A percentile compares a stretch with the other conserved stretches of the same genome.
phyloP scores from a whole-genome alignment of 2,888 invertebrate species.

The Panopea generosa region DNA sequence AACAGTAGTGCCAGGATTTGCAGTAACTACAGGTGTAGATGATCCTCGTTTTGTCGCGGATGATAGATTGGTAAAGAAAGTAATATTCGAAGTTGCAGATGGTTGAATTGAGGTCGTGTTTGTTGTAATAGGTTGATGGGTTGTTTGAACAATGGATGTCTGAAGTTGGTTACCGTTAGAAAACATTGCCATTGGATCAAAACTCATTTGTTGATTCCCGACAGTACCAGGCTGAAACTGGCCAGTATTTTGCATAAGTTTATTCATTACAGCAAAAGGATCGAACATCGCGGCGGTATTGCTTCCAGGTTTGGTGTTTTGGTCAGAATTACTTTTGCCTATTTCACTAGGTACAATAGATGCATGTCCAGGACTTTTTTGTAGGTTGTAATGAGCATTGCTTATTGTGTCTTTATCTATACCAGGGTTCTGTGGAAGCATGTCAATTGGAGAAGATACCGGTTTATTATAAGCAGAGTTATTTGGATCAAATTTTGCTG shows the following conservation, averaged over 20 bases:
- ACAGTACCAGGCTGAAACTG: constrained; percentile 27
- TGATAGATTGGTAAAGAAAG: too few species aligned
- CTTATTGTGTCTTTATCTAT: constrained; percentile 29
- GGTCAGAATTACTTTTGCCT: neutral
- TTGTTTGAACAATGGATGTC: too few species aligned
- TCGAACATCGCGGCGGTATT: constrained; percentile 12
- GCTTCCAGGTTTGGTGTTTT: too few species aligned
- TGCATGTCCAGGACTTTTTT: too few species aligned
- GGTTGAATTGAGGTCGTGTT: too few species aligned
- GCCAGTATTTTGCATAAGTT: constrained; percentile 29
- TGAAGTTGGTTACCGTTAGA: too few species aligned
- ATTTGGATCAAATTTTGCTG: constrained; percentile 60
- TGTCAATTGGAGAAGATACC: constrained; percentile 24
- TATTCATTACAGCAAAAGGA: constrained; percentile 27
- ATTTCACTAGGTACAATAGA: neutral
- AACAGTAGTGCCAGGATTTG: too few species aligned
- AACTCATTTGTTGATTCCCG: constrained; percentile 41
- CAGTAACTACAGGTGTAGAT: too few species aligned
- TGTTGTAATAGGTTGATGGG: too few species aligned
- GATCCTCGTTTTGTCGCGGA: too few species aligned
- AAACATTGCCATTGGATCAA: constrained; percentile 54
- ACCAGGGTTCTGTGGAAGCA: constrained; percentile 32
- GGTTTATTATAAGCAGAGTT: constrained; percentile 38
- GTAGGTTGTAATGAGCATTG: neutral
- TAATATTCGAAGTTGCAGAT: too few species aligned